Base-by-base conservation (phyloP, 2,888 invertebrate species). In the Clostera curtula region DNA sequence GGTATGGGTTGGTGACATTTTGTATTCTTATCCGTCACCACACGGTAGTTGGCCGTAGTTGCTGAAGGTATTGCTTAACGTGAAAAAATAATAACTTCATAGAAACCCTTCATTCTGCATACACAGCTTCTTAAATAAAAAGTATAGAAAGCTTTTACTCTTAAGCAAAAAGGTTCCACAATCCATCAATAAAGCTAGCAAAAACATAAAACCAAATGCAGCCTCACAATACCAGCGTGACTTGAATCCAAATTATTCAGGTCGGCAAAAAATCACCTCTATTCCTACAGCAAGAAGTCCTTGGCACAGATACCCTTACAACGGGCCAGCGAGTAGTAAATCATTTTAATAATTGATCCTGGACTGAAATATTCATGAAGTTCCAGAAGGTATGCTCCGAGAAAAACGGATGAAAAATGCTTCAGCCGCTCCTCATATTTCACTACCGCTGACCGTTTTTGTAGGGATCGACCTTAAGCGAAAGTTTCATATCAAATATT, bases 291-390 rank as follows among this genome's bases (percentile, higher is more conserved):
- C 54, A 47, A 43, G 58, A 56, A 66, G 62, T 45, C 49, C 23
- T 53, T 51, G 49, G 50, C 52, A 55, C 43, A 60, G 59, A 59
- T 57, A 59, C 46, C 58, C 60, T 65, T 54, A 57, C 56, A 49
- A 50, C 51, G 48, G 54, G 40, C 56, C 53, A 40, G 55, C 50
- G 57, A 61, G 70, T 61, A 71, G 74, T 82, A 82, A 80, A 82
- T 82, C 79, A 82, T 82, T 75, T 82, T 77, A 82, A 83, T 83
- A 83, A 82, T 80, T 80, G 76, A 83, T 80, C 73, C 60, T 47
- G 57, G 9, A 50, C 52, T 68, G 69, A 79, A 80, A 82, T 80
- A 82, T 82, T 80, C 80, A 83, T 77, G 73, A 73, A 74, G 61
- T 69, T 72, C 62, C 61, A 60, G 65, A 63, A 75, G 69, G 73